phyloP scores from a whole-genome alignment of 2,797 vertebrate species.

The Gadopsis bispinosus region DNA sequence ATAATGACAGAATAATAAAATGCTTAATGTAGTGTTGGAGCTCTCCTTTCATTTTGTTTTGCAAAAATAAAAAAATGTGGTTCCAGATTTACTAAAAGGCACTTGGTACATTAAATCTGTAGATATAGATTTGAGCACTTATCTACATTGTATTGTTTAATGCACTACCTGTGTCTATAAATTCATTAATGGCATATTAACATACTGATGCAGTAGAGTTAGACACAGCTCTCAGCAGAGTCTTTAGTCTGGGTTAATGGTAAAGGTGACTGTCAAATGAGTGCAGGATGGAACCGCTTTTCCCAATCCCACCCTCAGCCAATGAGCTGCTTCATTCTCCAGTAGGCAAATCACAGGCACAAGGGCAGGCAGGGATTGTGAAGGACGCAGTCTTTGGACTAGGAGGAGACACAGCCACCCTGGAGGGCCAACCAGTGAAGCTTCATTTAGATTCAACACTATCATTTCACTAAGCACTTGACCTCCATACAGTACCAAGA shows the following conservation, averaged over 20 bases:
- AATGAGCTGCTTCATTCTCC: conserved; percentile 49
- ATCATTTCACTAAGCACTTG: conserved; percentile 54
- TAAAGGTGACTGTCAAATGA: conserved; percentile 50
- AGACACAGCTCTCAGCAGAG: conserved; percentile 27
- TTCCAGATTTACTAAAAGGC: neutral
- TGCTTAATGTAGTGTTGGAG: neutral
- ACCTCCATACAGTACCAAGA: conserved; percentile 42
- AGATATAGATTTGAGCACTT: neutral
- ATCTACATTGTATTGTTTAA: neutral
- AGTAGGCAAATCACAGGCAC: conserved; percentile 59
- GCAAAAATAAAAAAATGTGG: neutral
- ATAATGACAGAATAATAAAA: conserved; percentile 2
- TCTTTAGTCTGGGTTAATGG: conserved; percentile 43
- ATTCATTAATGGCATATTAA: conserved; percentile 3
- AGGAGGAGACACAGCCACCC: conserved; percentile 51
- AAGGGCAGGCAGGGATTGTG: conserved; percentile 61
- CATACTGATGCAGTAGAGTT: conserved; percentile 16
- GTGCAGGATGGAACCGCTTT: conserved; percentile 34
- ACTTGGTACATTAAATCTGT: neutral
- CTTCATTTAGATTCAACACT: conserved; percentile 73
- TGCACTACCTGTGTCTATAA: neutral
- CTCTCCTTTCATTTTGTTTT: neutral
- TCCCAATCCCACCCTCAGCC: conserved; percentile 50
- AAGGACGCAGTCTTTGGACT: conserved; percentile 63
- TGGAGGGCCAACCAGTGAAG: conserved; percentile 33